These are phyloP conservation scores for Sebastes vulpes DNA, from an alignment of 2,797 vertebrate genomes.

Conservation along the genomic window DNA sequence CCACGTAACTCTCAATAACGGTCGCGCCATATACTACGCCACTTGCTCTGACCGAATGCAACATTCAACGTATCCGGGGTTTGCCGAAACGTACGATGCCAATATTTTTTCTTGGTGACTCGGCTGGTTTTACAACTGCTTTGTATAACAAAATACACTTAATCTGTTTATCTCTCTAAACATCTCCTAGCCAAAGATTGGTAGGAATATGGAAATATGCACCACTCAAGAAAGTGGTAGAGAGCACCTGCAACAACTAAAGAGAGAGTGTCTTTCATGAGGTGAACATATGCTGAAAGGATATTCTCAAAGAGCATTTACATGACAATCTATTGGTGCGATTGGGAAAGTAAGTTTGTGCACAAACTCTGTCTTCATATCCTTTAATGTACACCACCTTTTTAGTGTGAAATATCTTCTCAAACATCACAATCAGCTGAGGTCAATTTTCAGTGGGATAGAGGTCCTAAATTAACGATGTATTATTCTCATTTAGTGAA, in stretches of 20 bases:
- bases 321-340: background rate
- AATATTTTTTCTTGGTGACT: too few species aligned
- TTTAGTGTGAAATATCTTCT: background rate
- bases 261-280: background rate
- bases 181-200: background rate
- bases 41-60: too few species aligned
- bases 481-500: background rate
- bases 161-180: too few species aligned
- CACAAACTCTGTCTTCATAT: background rate
- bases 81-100: too few species aligned
- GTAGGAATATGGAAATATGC: too few species aligned
- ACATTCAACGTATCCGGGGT: too few species aligned
- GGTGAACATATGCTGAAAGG: background rate
- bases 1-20: background rate
- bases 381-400: background rate
- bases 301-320: background rate
- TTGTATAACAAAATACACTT: too few species aligned
- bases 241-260: background rate
- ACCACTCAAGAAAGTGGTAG: too few species aligned
- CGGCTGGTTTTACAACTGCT: too few species aligned
- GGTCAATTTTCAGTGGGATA: background rate
- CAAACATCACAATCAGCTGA: background rate
- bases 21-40: too few species aligned
- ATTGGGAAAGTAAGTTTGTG: background rate
- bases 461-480: background rate